phyloP scores from a whole-genome alignment of 2,888 invertebrate species.

The Drosophila infuscata region DNA sequence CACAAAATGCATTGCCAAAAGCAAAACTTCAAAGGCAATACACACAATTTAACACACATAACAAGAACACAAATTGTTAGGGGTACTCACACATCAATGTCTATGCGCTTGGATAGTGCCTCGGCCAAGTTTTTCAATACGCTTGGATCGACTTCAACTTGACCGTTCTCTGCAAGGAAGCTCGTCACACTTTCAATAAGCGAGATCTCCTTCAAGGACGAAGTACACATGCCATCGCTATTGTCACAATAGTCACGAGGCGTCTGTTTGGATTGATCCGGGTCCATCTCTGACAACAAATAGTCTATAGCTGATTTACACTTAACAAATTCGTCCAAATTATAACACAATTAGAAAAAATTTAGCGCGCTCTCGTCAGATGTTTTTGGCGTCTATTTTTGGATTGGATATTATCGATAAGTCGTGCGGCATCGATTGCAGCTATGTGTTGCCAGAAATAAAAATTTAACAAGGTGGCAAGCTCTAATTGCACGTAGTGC shows the following conservation, averaged over 20 bases:
- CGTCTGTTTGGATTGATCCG: constrained; percentile 60
- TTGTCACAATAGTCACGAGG: constrained; percentile 55
- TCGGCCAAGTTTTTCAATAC: constrained; percentile 75
- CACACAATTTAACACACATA: constrained; percentile 18
- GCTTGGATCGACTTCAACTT: constrained; percentile 71
- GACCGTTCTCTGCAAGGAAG: constrained; percentile 80
- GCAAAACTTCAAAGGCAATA: constrained; percentile 47
- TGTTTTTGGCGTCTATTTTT: constrained; percentile 69
- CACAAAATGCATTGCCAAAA: constrained; percentile 45
- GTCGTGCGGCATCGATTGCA: constrained; percentile 7
- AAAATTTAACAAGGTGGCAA: constrained; percentile 48
- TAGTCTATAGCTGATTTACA: neutral
- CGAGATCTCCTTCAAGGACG: constrained; percentile 73
- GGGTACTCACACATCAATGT: constrained; percentile 71
- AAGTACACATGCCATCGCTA: constrained; percentile 50
- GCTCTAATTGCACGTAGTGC: constrained; percentile 28
- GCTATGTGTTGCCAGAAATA: constrained; percentile 42
- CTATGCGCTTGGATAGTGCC: constrained; percentile 74
- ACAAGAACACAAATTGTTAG: constrained; percentile 28
- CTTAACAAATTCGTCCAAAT: neutral
- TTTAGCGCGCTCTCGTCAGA: constrained; percentile 67
- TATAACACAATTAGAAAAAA: constrained; percentile 55
- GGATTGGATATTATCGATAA: constrained; percentile 40
- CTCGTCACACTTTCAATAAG: constrained; percentile 79
- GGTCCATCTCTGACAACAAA: constrained; percentile 52